Evolutionary conservation across 2,888 invertebrate species (phyloP).

Genomic region (Ferdinandea cuprea): DNA sequence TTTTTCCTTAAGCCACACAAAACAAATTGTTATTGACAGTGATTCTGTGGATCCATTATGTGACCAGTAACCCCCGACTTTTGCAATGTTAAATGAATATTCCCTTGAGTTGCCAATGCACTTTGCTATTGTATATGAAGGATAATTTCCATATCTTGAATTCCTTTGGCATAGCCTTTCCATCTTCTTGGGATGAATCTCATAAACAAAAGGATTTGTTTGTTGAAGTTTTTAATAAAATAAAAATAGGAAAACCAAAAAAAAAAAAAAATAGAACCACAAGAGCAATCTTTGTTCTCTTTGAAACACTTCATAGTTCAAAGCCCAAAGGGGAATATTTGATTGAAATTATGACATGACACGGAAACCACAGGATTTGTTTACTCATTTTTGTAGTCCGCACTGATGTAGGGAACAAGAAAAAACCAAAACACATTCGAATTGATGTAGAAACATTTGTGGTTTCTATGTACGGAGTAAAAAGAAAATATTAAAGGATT

Average conservation of each 20-base stretch:
- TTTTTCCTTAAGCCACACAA: no score
- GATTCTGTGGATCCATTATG: no score
- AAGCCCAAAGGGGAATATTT: constrained; percentile 1
- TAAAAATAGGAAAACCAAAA: background rate
- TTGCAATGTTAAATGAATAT: no score
- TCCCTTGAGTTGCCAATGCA: no score
- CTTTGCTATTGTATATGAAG: no score
- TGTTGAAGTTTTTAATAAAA: no score
- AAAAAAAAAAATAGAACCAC: background rate
- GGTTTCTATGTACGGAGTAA: background rate
- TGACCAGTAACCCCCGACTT: no score
- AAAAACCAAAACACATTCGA: background rate
- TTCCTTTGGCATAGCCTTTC: no score
- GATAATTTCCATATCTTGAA: no score
- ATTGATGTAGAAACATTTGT: constrained; percentile 1
- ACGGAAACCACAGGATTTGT: constrained; percentile 19
- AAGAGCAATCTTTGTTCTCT: constrained; percentile 9
- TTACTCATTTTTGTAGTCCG: background rate
- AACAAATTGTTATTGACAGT: no score
- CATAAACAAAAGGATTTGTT: background rate
- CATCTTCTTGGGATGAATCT: background rate
- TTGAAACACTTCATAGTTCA: constrained; percentile 8
- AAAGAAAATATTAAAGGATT: background rate
- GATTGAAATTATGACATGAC: constrained; percentile 32
- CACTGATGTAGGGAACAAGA: background rate